Evolutionary conservation across 2,113 vertebrate species (phyloP).

Genomic region (Osmerus eperlanus): DNA sequence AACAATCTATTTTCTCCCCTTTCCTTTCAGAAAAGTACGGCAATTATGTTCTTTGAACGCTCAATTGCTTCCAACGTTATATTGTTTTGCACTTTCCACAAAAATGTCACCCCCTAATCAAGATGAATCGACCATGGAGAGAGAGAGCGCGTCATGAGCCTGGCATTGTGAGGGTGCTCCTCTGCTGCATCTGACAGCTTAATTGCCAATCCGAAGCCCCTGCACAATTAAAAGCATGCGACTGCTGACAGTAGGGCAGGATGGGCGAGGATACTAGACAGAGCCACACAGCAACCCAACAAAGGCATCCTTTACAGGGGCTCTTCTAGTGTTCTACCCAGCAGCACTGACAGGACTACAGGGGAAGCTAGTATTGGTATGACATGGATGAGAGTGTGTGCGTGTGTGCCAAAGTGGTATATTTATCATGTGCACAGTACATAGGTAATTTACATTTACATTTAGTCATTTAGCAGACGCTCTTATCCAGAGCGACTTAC

Average conservation of each 20-base stretch:
- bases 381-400: background rate
- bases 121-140: constrained; percentile 41
- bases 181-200: constrained; percentile 56
- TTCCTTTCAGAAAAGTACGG: constrained; percentile 8
- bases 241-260: constrained; percentile 46
- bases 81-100: constrained; percentile 18
- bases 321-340: background rate
- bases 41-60: constrained; percentile 50
- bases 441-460: too few relatives aligned
- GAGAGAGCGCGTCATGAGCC: constrained; percentile 20
- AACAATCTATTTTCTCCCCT: background rate
- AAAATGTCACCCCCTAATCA: constrained; percentile 34
- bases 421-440: too few relatives aligned
- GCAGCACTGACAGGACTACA: background rate
- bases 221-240: constrained; percentile 60
- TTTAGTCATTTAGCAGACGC: too few relatives aligned
- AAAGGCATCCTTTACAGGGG: constrained; percentile 18
- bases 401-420: too few relatives aligned
- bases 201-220: constrained; percentile 54
- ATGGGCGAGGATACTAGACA: background rate
- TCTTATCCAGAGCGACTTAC: too few relatives aligned
- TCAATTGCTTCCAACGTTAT: constrained; percentile 49
- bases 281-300: constrained; percentile 12
- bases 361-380: background rate
- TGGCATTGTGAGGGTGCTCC: constrained; percentile 39